Percentiles rank a stretch among this genome's conserved stretches.
These are phyloP conservation scores for Colius striatus DNA, from an alignment of 2,113 vertebrate genomes.

Conservation along the genomic window DNA sequence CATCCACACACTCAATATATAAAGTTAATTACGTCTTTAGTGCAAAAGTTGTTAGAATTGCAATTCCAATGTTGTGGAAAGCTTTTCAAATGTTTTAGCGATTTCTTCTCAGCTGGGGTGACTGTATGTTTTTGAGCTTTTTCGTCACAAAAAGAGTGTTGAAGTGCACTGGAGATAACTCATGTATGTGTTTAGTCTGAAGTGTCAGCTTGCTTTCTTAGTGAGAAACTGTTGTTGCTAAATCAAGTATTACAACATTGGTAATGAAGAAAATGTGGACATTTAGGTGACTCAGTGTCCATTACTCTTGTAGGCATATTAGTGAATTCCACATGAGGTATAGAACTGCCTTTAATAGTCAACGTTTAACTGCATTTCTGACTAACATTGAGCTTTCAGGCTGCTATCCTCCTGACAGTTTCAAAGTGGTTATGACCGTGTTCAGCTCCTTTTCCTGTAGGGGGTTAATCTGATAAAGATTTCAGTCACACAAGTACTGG, in stretches of 20 bases:
- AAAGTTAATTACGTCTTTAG: neutral
- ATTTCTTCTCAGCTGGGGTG: neutral
- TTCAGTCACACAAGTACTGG: slow-evolving; percentile 82
- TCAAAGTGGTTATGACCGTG: slow-evolving; percentile 77
- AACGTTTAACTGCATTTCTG: slow-evolving; percentile 48
- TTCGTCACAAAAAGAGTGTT: neutral
- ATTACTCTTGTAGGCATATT: neutral
- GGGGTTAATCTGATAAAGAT: slow-evolving; percentile 85
- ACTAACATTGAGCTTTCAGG: slow-evolving; percentile 57
- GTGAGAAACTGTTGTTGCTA: neutral
- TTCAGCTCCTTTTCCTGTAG: slow-evolving; percentile 79
- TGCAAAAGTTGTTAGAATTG: neutral
- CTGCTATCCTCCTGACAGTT: slow-evolving; percentile 74
- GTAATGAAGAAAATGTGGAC: neutral
- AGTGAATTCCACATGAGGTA: neutral
- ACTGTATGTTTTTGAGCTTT: neutral
- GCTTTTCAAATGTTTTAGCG: neutral
- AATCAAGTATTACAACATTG: neutral
- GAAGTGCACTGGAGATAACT: neutral
- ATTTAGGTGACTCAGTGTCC: neutral
- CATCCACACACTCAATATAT: neutral
- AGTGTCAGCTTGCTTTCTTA: neutral
- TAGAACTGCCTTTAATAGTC: slow-evolving; percentile 25
- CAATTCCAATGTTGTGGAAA: neutral
- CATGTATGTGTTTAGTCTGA: neutral